Conservation (phyloP, 1,140 invertebrate genomes). For the Neodiprion lecontei region DNA sequence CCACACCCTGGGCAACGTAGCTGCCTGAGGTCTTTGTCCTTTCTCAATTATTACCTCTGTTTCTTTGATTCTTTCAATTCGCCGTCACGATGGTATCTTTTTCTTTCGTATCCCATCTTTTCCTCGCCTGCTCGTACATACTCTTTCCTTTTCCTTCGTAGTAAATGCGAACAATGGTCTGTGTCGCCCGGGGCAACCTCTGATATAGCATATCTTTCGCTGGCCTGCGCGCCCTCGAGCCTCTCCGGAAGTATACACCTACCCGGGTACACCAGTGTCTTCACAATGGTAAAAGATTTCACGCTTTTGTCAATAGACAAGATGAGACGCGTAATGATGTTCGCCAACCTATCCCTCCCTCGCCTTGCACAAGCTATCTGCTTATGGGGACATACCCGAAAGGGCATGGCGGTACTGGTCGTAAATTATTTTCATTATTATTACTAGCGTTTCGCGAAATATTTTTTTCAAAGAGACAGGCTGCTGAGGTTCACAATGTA, state of each 20-base stretch:
- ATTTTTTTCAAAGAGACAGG: too few relatives aligned
- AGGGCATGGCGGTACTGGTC: too few relatives aligned
- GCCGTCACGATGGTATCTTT: conserved; percentile 17
- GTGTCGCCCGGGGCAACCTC: conserved; percentile 30
- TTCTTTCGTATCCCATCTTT: not conserved
- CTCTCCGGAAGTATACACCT: conserved; percentile 26
- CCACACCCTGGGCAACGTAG: too few relatives aligned
- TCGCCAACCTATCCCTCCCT: not conserved
- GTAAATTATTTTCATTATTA: too few relatives aligned
- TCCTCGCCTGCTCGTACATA: conserved; percentile 8
- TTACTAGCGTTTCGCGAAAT: too few relatives aligned
- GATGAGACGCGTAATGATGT: too few relatives aligned
- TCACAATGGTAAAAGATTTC: too few relatives aligned
- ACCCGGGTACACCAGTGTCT: too few relatives aligned
- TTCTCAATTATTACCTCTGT: conserved; percentile 4
- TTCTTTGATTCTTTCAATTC: conserved; percentile 13
- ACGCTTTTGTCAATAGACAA: too few relatives aligned
- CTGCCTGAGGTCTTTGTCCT: not conserved
- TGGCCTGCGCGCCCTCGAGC: conserved; percentile 27
- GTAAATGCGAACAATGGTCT: conserved; percentile 31
- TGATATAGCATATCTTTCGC: conserved; percentile 31
- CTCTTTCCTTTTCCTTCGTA: not conserved
- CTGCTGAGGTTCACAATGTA: too few relatives aligned
- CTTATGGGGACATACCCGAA: too few relatives aligned
- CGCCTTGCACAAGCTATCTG: too few relatives aligned